phyloP scores from a whole-genome alignment of 1,140 invertebrate genomes.

The Cotesia vestalis region DNA sequence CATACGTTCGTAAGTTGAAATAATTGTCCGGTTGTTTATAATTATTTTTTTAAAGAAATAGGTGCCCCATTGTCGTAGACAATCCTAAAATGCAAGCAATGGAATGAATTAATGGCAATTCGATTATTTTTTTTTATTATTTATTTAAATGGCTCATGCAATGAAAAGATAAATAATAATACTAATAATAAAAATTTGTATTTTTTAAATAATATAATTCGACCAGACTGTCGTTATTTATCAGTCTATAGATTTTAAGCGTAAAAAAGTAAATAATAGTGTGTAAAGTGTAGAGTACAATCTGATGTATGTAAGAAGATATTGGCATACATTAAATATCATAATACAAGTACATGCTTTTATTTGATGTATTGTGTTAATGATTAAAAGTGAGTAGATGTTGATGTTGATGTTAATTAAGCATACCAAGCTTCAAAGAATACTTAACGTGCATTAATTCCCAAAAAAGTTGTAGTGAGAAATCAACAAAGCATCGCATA shows the following conservation, averaged over 20 bases:
- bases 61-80: conserved; percentile 65
- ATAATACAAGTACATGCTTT: too few relatives aligned
- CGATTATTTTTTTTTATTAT: conserved; percentile 28
- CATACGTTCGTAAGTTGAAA: conserved; percentile 45
- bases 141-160: conserved; percentile 10
- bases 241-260: not conserved
- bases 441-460: too few relatives aligned
- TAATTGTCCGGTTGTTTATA: conserved; percentile 50
- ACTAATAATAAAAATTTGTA: not conserved
- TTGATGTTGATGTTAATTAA: conserved; percentile 10
- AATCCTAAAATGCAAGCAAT: conserved; percentile 66
- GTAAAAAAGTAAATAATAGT: too few relatives aligned
- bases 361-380: too few relatives aligned
- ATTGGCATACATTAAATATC: too few relatives aligned
- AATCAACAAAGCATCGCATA: not conserved
- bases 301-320: too few relatives aligned
- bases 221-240: not conserved
- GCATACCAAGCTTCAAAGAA: conserved; percentile 14
- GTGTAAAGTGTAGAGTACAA: too few relatives aligned
- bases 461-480: not conserved
- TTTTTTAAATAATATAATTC: not conserved
- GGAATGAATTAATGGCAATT: conserved; percentile 47
- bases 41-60: conserved; percentile 63
- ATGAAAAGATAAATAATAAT: not conserved
- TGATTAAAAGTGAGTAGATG: too few relatives aligned